A percentile compares a stretch with the other conserved stretches of the same genome.
Evolutionary conservation across 2,113 vertebrate genomes (phyloP).

Genomic region (Psilopsiagon aurifrons): DNA sequence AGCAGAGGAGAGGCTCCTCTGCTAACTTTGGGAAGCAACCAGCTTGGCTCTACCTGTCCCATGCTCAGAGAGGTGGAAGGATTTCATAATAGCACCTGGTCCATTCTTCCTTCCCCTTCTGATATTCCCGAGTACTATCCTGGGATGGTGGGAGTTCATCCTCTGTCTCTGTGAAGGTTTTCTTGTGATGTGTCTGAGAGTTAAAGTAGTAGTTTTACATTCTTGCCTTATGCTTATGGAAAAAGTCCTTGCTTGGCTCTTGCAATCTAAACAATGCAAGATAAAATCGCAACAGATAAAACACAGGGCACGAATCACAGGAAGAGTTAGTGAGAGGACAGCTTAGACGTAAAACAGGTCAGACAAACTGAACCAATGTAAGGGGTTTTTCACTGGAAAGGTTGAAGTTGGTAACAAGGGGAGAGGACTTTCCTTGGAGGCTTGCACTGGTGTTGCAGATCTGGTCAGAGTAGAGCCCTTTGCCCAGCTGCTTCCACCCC

Average conservation of each 20-base stretch:
- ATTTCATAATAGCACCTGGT: background rate
- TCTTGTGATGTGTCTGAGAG: background rate
- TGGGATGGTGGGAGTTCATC: background rate
- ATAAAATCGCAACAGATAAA: constrained; percentile 15
- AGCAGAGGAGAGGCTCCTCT: background rate
- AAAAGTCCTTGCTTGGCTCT: background rate
- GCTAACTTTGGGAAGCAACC: background rate
- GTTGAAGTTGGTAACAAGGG: background rate
- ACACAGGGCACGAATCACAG: background rate
- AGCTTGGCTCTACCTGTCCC: background rate
- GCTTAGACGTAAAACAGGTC: background rate
- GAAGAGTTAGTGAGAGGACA: background rate
- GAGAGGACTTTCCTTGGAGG: background rate
- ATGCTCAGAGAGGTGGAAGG: background rate
- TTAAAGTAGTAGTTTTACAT: background rate
- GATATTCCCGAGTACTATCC: background rate
- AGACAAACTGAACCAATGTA: background rate
- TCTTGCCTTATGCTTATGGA: background rate
- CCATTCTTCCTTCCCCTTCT: background rate
- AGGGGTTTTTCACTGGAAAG: background rate
- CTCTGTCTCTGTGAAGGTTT: background rate
- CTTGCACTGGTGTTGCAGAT: background rate
- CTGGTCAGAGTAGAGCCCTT: background rate
- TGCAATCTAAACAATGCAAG: constrained; percentile 10
- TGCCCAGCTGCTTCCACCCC: background rate